Base-by-base conservation (phyloP, 2,888 invertebrate genomes). In the Polydrusus cervinus region DNA sequence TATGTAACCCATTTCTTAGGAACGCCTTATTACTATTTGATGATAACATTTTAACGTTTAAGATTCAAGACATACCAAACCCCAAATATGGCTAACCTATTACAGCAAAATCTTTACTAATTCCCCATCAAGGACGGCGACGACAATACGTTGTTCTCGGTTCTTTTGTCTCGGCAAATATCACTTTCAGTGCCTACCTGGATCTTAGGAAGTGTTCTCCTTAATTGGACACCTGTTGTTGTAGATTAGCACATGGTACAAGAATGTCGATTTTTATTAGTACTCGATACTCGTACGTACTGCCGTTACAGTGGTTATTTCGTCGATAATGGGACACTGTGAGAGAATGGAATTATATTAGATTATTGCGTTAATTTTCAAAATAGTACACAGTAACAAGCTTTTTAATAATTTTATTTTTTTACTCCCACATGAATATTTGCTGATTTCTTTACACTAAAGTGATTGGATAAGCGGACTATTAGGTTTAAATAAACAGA, bases 201-300 rank as follows among this genome's bases (percentile, higher is more conserved):
- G 45, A 57, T 16, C 60, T 55, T 47, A 57, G 60, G 72, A 72
- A 66, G 66, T 49, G 60, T 72, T 72, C 16, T 45, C 71, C 71
- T 71, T 71, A 71, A 71, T 65, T 72, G 72, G 72, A 55, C 66
- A 72, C 72, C 72, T 72, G 72, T 72, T 34, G 60, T 61, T 47
- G 51, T 43, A 53, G 45, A 65, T 72, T 72, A 72, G 72, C 72
- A 66, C 65, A 66, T 64, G 65, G 38, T 38, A 34, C 40, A 66
- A 66, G 66, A 65, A 72, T 65, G 65, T 34, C 60, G 55, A 55
- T 55, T 55, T 55, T 53, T 53, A 53, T 25, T 8, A 30, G 30
- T 53, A 13, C 13, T 53, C 5, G n/a, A n/a, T n/a, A n/a, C n/a
- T n/a, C n/a, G n/a, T n/a, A n/a, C n/a, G 25, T 30, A 30, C 5